Evolutionary conservation across 2,797 vertebrate species (phyloP), one percentile per base, ranked within the genome.

Genomic region (Epinephelus awoara): DNA sequence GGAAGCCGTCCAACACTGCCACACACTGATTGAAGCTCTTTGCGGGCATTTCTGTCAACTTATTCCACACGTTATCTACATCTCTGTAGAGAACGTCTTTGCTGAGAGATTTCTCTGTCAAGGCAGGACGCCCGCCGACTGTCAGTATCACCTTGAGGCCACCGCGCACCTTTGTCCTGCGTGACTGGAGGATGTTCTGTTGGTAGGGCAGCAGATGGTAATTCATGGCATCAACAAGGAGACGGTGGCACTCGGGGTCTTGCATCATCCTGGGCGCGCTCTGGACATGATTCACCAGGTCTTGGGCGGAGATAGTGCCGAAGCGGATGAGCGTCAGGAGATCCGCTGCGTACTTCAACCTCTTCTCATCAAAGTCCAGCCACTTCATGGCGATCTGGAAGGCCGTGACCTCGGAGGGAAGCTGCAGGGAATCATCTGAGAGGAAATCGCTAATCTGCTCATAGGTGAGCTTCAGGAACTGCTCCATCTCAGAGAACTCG

Each of bases 11-110:
- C 96, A 99, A 93, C 75, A 99, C 96, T 0, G 97, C 97, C 62
- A 98, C 97, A 56, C 98, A 99, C 88, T 99, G 98, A 89, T 99
- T 99, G 84, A 99, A 99, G 93, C 98, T 99, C 91, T 99, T 99
- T 85, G 98, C 97, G 58, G 98, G 98, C 97, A 99, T 97, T 90
- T 99, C 98, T 21, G 97, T 97, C 57, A 99, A 94, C 89, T 96
- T 99, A 93, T 97, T 98, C 98, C 98, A 99, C 58, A 98, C 95
- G 0, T 95, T 97, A 86, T 99, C 98, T 61, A 92, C 94, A 91
- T 99, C 98, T 93, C 97, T 97, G 88, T 98, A 99, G 72, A 99
- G 95, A 80, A 99, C 90, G 0, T 99, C 98, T 95, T 97, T 98
- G 92, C 98, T 99, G 79, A 99, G 98, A 75, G 98, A 99, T 92